Base-by-base conservation (phyloP, 2,113 vertebrate species). In the Dicrurus megarhynchus region DNA sequence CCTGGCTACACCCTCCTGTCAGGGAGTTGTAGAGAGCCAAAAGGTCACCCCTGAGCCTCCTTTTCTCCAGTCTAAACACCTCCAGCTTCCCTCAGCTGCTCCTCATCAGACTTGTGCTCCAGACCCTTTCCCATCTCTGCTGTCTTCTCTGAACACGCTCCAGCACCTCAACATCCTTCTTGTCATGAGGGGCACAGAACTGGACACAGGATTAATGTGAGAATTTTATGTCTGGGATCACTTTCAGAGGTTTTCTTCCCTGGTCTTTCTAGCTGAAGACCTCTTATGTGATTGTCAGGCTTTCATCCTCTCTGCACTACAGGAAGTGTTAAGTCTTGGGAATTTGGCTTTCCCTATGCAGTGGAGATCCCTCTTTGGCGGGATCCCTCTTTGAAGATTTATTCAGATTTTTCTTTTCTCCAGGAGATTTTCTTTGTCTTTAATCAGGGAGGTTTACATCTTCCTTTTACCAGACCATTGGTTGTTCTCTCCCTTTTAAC, bases 401-500 rank as follows among this genome's bases (percentile, higher is more conserved):
- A 27, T 59, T 80, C 39, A 46, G 41, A 49, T 73, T 91, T 82
- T 73, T 69, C 26, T 87, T 77, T 64, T 68, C 26, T 74, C 30
- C 13, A 10, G 27, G 53, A 93, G 52, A 53, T 81, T 92, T 81
- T 39, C 37, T 70, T 71, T 92, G 12, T 78, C 52, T 94, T 90
- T 81, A 70, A 78, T 81, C 47, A 59, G 5, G 16, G 60, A 88
- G 13, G 56, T 77, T 86, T 80, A 74, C 33, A 47, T 93, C 88
- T 96, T 87, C 59, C 28, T 85, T 88, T 90, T 67, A 88, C 67
- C 55, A 73, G 61, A 79, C n/a, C 26, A 16, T 42, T 80, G 67
- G 63, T 90, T 92, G 39, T 92, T 42, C 35, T 95, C 55, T 90
- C 55, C 68, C 49, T 93, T 82, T 90, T 83, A 92, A 85, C 71